Conservation (phyloP, 2,888 invertebrate genomes). For the Ichneumoninae sp. region DNA sequence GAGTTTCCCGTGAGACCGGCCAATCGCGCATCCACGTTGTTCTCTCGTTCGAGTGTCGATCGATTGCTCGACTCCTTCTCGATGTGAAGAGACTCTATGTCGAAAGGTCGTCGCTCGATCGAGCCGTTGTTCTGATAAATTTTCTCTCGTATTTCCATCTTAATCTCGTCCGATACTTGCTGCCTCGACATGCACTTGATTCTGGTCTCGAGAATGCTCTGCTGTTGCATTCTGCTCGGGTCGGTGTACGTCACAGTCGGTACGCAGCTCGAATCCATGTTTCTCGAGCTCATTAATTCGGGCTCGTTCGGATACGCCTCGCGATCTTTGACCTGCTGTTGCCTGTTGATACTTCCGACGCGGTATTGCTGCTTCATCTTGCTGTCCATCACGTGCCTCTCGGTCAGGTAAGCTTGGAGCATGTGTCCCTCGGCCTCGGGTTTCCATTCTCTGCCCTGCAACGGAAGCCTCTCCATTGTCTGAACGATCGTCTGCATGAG, state of each 20-base stretch:
- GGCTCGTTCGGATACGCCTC: conserved; percentile 73
- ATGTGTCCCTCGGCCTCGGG: conserved; percentile 86
- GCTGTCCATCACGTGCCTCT: conserved; percentile 89
- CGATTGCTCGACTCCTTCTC: conserved; percentile 70
- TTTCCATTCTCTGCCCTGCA: conserved; percentile 86
- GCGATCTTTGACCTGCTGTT: conserved; percentile 70
- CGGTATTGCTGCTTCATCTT: conserved; percentile 88
- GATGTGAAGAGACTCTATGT: conserved; percentile 74
- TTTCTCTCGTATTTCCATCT: conserved; percentile 75
- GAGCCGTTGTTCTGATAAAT: conserved; percentile 73
- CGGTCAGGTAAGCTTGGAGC: conserved; percentile 90
- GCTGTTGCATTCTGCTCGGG: conserved; percentile 75
- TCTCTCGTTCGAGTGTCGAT: conserved; percentile 67
- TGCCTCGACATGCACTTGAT: conserved; percentile 70
- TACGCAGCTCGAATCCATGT: conserved; percentile 71
- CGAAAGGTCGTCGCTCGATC: conserved; percentile 72
- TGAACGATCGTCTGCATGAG: conserved; percentile 88
- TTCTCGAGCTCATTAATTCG: conserved; percentile 69
- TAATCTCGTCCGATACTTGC: conserved; percentile 73
- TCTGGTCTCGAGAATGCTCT: conserved; percentile 71
- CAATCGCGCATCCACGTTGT: conserved; percentile 62
- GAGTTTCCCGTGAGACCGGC: conserved; percentile 52
- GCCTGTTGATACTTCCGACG: conserved; percentile 75
- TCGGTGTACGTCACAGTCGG: conserved; percentile 78
- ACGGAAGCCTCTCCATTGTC: conserved; percentile 87